These are phyloP conservation scores for Chrysogorgia sp. DNA, from an alignment of 92 coral and sea anemone genomes.

Conservation along the genomic window DNA sequence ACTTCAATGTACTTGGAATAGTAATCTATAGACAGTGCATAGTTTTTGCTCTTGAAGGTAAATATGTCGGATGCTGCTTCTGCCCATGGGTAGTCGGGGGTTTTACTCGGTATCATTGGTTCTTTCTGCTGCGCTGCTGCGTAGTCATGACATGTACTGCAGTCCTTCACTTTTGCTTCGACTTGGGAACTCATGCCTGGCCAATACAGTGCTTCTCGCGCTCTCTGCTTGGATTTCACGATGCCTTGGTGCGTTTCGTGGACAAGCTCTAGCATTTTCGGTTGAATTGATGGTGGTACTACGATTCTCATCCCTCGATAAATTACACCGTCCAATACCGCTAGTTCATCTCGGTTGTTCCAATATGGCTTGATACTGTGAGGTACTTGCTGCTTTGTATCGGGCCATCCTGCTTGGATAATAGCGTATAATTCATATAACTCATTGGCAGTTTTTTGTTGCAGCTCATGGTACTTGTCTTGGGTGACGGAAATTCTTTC, in stretches of 20 bases:
- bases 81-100: constrained; percentile 66
- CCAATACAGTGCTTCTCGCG: constrained; percentile 65
- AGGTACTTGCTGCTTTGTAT: constrained; percentile 36
- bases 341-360: constrained; percentile 1
- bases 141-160: constrained; percentile 52
- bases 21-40: constrained; percentile 60
- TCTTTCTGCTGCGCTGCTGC: constrained; percentile 57
- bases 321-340: neutral
- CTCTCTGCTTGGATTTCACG: constrained; percentile 61
- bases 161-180: constrained; percentile 48
- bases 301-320: constrained; percentile 43
- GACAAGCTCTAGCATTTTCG: constrained; percentile 53
- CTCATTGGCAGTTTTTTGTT: constrained; percentile 62
- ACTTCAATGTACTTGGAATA: constrained; percentile 66
- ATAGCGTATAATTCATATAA: constrained; percentile 25
- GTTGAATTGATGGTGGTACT: constrained; percentile 61
- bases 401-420: constrained; percentile 65
- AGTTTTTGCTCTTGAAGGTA: constrained; percentile 55
- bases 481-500: constrained; percentile 63
- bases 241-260: constrained; percentile 59
- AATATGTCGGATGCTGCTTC: constrained; percentile 63
- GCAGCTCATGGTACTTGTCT: constrained; percentile 54
- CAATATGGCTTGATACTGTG: constrained; percentile 1
- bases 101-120: constrained; percentile 61
- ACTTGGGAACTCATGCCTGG: constrained; percentile 61